Percentiles rank a stretch among this genome's conserved stretches.
These are phyloP conservation scores for Chrysolina haemoptera DNA, from an alignment of 2,888 invertebrate species.

Conservation along the genomic window DNA sequence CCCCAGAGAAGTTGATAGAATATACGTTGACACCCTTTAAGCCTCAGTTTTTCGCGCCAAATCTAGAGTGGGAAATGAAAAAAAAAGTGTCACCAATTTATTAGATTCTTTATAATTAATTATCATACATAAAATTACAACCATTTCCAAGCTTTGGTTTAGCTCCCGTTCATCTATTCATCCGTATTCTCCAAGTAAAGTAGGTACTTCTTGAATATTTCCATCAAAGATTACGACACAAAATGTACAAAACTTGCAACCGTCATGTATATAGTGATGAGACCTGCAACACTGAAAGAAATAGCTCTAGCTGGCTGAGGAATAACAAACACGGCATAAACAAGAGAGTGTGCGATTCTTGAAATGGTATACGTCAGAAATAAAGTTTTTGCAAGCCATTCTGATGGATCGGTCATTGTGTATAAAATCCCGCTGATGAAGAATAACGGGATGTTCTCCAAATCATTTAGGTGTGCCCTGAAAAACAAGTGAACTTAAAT, in stretches of 20 bases:
- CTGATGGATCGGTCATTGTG: conserved; percentile 73
- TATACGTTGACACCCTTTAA: too few species aligned
- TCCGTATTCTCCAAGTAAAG: too few species aligned
- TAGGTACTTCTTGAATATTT: too few species aligned
- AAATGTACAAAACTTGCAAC: neutral
- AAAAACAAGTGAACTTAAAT: neutral
- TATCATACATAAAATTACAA: too few species aligned
- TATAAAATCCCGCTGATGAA: conserved; percentile 75
- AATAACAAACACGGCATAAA: conserved; percentile 3
- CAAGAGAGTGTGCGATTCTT: conserved; percentile 12
- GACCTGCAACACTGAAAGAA: neutral
- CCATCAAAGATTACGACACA: neutral
- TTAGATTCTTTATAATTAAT: too few species aligned
- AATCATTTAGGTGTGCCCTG: conserved; percentile 77
- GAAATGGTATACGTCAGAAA: conserved; percentile 51
- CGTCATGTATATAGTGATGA: conserved; percentile 1
- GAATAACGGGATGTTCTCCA: conserved; percentile 80
- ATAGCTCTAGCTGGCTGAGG: conserved; percentile 1
- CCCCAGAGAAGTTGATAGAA: too few species aligned
- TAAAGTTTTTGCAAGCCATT: conserved; percentile 67
- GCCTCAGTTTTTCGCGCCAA: too few species aligned
- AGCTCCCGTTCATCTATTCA: too few species aligned
- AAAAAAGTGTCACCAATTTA: too few species aligned
- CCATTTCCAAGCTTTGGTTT: too few species aligned
- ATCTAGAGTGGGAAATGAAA: too few species aligned